Evolutionary conservation across 2,113 vertebrate genomes (phyloP).

Genomic region (Litocranius walleri): DNA sequence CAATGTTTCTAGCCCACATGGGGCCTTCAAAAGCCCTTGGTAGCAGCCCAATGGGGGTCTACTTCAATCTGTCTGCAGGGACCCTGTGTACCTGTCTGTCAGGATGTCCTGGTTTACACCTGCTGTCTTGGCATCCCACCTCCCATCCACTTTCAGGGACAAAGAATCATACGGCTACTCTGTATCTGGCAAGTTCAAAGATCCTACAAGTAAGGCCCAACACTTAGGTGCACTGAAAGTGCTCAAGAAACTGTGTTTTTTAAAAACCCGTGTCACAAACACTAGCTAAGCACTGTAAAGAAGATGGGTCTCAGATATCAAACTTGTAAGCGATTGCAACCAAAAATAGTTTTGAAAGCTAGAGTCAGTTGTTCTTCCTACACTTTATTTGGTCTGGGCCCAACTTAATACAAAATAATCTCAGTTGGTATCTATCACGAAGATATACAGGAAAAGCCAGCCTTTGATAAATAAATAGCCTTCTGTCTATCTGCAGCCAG

Average conservation of each 20-base stretch:
- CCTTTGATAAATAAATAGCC: background rate
- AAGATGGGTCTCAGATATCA: background rate
- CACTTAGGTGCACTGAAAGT: background rate
- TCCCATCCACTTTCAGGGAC: background rate
- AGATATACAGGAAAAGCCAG: background rate
- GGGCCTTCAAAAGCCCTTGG: background rate
- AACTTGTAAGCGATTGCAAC: background rate
- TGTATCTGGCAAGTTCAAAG: background rate
- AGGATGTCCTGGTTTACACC: background rate
- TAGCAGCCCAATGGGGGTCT: background rate
- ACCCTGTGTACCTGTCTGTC: background rate
- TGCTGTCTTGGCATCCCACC: background rate
- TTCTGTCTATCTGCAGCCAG: background rate
- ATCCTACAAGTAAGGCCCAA: background rate
- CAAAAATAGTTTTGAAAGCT: background rate
- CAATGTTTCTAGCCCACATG: fast-evolving
- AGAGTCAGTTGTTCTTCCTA: background rate
- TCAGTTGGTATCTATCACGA: background rate
- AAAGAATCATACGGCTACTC: background rate
- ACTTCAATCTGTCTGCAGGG: background rate
- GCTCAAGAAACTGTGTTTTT: background rate
- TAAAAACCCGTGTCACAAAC: background rate
- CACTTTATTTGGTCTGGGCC: background rate
- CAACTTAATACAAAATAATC: background rate
- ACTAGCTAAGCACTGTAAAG: background rate